phyloP scores from a whole-genome alignment of 2,113 vertebrate species.

The Stercorarius parasiticus region DNA sequence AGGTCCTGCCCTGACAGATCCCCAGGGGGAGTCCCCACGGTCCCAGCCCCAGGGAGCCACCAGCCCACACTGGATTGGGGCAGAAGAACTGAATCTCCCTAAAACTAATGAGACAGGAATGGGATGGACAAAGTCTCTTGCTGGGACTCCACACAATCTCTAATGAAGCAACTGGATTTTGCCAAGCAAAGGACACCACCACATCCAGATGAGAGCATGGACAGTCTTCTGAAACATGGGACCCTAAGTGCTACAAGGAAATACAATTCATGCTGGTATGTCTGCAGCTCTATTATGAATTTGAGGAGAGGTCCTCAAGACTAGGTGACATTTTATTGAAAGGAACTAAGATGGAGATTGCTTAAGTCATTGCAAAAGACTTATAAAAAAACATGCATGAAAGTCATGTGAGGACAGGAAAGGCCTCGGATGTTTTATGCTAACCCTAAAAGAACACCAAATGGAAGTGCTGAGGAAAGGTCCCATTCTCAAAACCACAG shows the following conservation, averaged over 20 bases:
- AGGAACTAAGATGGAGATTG: not conserved
- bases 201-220: not conserved
- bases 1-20: not conserved
- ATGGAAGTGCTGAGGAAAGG: not conserved
- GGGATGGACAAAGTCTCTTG: not conserved
- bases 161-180: not conserved
- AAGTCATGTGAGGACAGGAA: not conserved
- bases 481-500: not conserved
- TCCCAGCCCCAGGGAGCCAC: not conserved
- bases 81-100: not conserved
- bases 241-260: not conserved
- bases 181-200: not conserved
- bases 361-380: not conserved
- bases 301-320: not conserved
- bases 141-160: not conserved
- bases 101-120: not conserved
- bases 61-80: not conserved
- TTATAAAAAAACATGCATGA: not conserved
- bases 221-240: not conserved
- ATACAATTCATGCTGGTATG: not conserved
- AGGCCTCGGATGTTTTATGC: not conserved
- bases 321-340: not conserved
- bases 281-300: not conserved
- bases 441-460: not conserved
- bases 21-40: rapidly evolving